A percentile compares a stretch with the other conserved stretches of the same genome.
Evolutionary conservation across 1,140 invertebrate species (phyloP).

Genomic region (Cotesia chilonis): DNA sequence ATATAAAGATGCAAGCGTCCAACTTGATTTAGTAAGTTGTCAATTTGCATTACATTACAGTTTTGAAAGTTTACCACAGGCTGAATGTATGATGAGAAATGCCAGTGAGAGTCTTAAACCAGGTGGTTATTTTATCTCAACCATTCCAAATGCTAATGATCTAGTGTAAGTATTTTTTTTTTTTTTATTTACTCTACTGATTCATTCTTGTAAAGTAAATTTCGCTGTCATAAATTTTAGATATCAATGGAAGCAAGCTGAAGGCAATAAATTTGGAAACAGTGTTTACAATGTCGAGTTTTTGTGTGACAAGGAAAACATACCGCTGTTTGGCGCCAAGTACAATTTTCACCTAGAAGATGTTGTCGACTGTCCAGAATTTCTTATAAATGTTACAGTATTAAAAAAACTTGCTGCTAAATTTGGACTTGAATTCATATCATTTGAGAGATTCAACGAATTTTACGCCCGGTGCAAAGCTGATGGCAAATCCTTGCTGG

Average conservation of each 20-base stretch:
- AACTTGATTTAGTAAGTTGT: constrained; percentile 92
- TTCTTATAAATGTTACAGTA: constrained; percentile 92
- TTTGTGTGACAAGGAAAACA: constrained; percentile 73
- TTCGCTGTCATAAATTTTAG: constrained; percentile 54
- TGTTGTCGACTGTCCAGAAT: constrained; percentile 98
- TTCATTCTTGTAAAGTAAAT: constrained; percentile 17
- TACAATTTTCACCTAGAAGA: constrained; percentile 96
- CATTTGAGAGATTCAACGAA: constrained; percentile 75
- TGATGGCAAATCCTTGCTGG: constrained; percentile 65
- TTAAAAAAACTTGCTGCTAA: constrained; percentile 84
- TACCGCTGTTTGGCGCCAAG: constrained; percentile 91
- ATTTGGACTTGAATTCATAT: constrained; percentile 76
- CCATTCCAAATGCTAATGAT: constrained; percentile 92
- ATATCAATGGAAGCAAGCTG: constrained; percentile 69
- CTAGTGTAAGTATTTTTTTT: constrained; percentile 74
- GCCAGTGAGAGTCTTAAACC: constrained; percentile 85
- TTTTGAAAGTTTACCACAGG: constrained; percentile 93
- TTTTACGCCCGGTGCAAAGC: constrained; percentile 76
- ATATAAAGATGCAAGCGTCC: constrained; percentile 77
- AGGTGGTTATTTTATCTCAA: constrained; percentile 96
- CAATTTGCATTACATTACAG: constrained; percentile 98
- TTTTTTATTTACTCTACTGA: neutral
- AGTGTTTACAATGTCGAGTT: constrained; percentile 86
- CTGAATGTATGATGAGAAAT: constrained; percentile 92
- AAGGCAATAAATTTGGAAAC: constrained; percentile 82